phyloP scores from a whole-genome alignment of 1,140 invertebrate species.

The Vanessa atalanta region DNA sequence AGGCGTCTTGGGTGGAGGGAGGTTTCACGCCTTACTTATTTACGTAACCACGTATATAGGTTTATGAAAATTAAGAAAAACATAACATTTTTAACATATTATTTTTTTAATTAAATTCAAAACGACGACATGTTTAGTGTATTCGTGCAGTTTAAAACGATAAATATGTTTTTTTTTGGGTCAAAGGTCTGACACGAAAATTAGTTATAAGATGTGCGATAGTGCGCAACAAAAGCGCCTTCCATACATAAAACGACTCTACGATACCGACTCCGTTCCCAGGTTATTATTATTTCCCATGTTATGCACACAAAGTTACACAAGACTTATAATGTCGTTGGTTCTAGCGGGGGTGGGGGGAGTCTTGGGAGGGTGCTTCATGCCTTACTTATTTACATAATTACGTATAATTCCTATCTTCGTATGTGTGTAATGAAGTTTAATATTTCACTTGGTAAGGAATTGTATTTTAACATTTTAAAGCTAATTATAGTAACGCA shows the following conservation, averaged over 20 bases:
- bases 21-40: slow-evolving; percentile 15
- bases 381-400: slow-evolving; percentile 54
- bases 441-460: slow-evolving; percentile 8
- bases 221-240: no score
- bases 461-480: not conserved
- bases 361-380: not conserved
- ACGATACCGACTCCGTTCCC: no score
- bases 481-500: no score
- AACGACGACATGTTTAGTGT: no score
- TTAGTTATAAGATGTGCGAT: no score
- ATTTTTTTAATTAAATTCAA: not conserved
- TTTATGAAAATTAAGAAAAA: not conserved
- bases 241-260: no score
- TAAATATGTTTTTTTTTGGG: no score
- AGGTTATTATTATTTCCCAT: not conserved
- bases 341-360: not conserved
- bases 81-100: not conserved
- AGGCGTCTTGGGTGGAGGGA: slow-evolving; percentile 26
- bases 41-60: slow-evolving; percentile 15
- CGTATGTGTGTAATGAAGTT: slow-evolving; percentile 6
- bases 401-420: slow-evolving; percentile 44
- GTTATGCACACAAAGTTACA: not conserved
- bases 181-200: no score
- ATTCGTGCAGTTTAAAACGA: no score
- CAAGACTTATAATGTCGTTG: slow-evolving; percentile 15